These are phyloP conservation scores for Panthera tigris DNA, from an alignment of 2,113 vertebrate genomes.

Conservation along the genomic window DNA sequence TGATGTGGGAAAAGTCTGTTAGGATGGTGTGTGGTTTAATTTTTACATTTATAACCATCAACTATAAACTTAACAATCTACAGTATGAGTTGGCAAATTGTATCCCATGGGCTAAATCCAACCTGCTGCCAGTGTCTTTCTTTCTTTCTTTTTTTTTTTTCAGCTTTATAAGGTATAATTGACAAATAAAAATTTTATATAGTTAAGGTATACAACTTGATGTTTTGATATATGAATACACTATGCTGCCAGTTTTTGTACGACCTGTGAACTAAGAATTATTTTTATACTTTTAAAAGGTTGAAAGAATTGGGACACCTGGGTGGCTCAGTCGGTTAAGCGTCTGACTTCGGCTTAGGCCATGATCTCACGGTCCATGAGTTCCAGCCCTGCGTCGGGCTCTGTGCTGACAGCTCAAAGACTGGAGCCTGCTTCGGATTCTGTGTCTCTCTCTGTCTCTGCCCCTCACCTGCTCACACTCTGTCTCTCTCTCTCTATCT, in stretches of 20 bases:
- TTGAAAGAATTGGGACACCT: conserved; percentile 5
- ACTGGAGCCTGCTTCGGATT: too few species aligned
- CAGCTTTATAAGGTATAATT: neutral
- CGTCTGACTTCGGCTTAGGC: too few species aligned
- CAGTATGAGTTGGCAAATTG: neutral
- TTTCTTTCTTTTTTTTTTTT: neutral
- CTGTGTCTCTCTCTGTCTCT: too few species aligned
- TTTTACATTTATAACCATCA: neutral
- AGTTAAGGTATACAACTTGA: neutral
- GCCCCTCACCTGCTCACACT: too few species aligned
- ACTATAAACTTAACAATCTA: neutral
- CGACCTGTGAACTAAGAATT: neutral
- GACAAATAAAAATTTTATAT: neutral
- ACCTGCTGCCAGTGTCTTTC: neutral
- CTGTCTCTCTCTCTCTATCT: too few species aligned
- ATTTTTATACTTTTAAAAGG: neutral
- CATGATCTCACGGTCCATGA: too few species aligned
- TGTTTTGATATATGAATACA: neutral
- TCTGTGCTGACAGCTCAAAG: too few species aligned
- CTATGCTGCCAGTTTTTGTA: neutral
- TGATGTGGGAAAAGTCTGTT: neutral
- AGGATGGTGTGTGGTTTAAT: neutral
- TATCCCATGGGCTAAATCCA: neutral
- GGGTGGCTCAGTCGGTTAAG: too few species aligned
- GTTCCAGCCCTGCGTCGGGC: too few species aligned